These are phyloP conservation scores for Arrhopalites spinosus DNA, from an alignment of 2,888 invertebrate genomes.

Conservation along the genomic window DNA sequence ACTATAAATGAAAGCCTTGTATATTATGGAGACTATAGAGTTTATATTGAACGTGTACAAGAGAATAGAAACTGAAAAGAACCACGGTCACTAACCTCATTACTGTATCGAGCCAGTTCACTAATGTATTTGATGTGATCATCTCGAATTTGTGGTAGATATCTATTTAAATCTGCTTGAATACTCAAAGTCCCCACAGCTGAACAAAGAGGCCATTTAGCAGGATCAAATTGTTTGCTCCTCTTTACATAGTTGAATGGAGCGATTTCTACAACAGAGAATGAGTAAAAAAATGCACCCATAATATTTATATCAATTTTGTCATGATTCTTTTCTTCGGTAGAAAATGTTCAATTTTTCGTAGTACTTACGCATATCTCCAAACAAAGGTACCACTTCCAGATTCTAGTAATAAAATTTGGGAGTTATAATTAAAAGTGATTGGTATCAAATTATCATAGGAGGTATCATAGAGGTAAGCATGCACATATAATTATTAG, in stretches of 20 bases:
- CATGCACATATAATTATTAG: too few species aligned
- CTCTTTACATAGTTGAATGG: constrained; percentile 97
- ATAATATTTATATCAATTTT: too few species aligned
- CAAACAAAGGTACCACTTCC: constrained; percentile 94
- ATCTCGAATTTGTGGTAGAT: constrained; percentile 90
- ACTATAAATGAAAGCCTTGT: too few species aligned
- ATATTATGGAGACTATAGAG: too few species aligned
- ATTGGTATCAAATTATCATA: too few species aligned
- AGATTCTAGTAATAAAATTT: constrained; percentile 67
- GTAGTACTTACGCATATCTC: constrained; percentile 87
- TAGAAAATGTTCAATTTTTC: too few species aligned
- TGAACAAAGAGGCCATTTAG: constrained; percentile 85
- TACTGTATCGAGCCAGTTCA: constrained; percentile 87
- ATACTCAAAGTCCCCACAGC: constrained; percentile 80
- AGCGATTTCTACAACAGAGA: constrained; percentile 70
- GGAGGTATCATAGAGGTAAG: too few species aligned
- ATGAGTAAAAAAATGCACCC: too few species aligned
- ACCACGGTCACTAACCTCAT: constrained; percentile 60
- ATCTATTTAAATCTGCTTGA: constrained; percentile 92
- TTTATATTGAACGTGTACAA: too few species aligned
- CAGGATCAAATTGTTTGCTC: constrained; percentile 88
- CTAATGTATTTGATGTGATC: constrained; percentile 97
- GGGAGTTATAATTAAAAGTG: background rate
- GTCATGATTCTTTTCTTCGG: too few species aligned
- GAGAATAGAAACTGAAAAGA: too few species aligned